Evolutionary conservation across 2,113 vertebrate species (phyloP).

Genomic region (Centropus bengalensis): DNA sequence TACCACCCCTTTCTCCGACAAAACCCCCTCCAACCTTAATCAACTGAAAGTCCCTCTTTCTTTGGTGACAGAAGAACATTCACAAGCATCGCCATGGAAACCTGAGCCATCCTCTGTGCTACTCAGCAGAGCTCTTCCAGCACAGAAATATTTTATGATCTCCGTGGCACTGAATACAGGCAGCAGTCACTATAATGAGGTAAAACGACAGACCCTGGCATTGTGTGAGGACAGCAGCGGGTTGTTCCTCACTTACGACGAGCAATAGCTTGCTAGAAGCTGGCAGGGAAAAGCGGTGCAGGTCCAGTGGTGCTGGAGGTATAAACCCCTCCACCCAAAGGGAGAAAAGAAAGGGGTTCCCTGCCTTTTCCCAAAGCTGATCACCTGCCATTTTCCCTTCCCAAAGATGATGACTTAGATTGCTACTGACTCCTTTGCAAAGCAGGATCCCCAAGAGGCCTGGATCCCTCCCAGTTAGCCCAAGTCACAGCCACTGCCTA

Average conservation of each 20-base stretch:
- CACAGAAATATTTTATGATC: constrained; percentile 49
- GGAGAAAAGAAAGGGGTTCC: neutral
- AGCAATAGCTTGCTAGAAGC: neutral
- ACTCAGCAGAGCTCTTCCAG: constrained; percentile 10
- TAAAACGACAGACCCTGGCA: neutral
- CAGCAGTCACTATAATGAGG: neutral
- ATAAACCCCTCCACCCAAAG: neutral
- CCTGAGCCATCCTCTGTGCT: constrained; percentile 13
- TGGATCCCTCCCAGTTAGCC: neutral
- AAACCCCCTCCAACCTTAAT: neutral
- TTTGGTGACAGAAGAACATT: constrained; percentile 42
- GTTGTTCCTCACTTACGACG: neutral
- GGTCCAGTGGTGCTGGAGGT: neutral
- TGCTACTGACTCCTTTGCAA: neutral
- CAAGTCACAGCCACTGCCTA: neutral
- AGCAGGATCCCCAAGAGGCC: neutral
- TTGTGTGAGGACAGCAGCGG: neutral
- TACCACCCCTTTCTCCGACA: neutral
- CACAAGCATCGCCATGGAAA: constrained; percentile 62
- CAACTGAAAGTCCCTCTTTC: constrained; percentile 3
- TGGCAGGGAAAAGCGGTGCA: neutral
- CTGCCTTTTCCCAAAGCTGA: neutral
- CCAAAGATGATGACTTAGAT: neutral
- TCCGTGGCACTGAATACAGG: neutral
- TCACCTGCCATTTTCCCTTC: neutral